Conservation (phyloP, 1,140 invertebrate species). For the Euborellia annulipes region DNA sequence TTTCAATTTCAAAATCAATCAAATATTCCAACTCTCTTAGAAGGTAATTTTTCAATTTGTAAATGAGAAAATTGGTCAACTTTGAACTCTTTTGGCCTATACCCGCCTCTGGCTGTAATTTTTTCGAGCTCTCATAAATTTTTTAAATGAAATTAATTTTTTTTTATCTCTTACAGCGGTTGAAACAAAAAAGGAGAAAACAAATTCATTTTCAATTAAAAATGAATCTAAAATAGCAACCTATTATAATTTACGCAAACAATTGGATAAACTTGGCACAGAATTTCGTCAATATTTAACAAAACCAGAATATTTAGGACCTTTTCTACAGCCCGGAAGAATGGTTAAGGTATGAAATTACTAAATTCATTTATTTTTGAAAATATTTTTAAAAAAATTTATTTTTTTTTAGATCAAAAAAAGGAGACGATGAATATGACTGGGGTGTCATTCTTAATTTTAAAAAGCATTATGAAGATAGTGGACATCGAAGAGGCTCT, state of each 20-base stretch:
- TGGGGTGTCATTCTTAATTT: slow-evolving; percentile 95
- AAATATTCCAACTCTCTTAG: slow-evolving; percentile 72
- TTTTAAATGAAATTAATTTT: slow-evolving; percentile 9
- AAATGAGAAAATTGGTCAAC: no score
- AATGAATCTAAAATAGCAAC: slow-evolving; percentile 62
- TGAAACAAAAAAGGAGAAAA: slow-evolving; percentile 48
- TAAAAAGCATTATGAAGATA: slow-evolving; percentile 44
- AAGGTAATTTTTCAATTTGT: slow-evolving; percentile 42
- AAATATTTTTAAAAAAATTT: no score
- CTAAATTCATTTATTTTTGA: slow-evolving; percentile 8
- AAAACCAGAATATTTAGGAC: slow-evolving; percentile 74
- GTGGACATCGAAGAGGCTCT: slow-evolving; percentile 27
- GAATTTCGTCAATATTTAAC: slow-evolving; percentile 68
- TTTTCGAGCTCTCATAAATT: slow-evolving; percentile 5
- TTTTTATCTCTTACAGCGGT: slow-evolving; percentile 41
- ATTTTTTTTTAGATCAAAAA: slow-evolving; percentile 52
- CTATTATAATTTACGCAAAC: slow-evolving; percentile 72
- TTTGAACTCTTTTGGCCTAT: no score
- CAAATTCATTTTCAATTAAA: slow-evolving; percentile 43
- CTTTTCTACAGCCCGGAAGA: slow-evolving; percentile 87
- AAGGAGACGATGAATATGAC: slow-evolving; percentile 73
- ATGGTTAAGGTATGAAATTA: slow-evolving; percentile 72
- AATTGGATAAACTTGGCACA: slow-evolving; percentile 54
- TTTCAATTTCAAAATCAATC: slow-evolving; percentile 99
- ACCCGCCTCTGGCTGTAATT: no score